These are phyloP conservation scores for Lordiphosa andalusiaca DNA, from an alignment of 2,888 invertebrate genomes.

Conservation along the genomic window DNA sequence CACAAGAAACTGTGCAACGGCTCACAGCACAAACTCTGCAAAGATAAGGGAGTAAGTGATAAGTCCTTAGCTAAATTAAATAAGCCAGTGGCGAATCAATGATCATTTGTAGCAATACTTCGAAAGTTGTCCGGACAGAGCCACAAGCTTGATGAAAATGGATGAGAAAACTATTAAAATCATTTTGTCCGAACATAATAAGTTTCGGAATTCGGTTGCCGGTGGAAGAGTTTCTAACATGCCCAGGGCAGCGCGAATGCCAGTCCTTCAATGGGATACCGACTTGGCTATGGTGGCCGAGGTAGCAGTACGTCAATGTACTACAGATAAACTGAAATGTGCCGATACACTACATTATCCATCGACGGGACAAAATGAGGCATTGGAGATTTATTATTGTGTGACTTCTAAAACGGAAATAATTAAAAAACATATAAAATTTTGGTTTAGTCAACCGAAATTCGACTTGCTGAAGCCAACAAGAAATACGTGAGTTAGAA, in stretches of 20 bases:
- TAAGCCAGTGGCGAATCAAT: neutral
- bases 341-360: neutral
- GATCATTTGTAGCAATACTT: neutral
- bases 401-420: neutral
- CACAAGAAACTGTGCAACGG: slow-evolving; percentile 1
- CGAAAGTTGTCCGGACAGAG: neutral
- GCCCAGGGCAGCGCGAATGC: slow-evolving; percentile 14
- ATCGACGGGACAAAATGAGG: slow-evolving; percentile 4
- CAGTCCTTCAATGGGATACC: slow-evolving; percentile 6
- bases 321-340: neutral
- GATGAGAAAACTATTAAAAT: neutral
- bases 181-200: slow-evolving; percentile 5
- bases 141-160: slow-evolving; percentile 8
- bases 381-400: slow-evolving; percentile 13
- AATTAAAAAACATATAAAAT: neutral
- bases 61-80: no score
- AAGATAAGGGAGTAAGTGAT: slow-evolving; percentile 7
- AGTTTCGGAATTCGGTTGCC: slow-evolving; percentile 10
- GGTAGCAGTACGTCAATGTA: slow-evolving; percentile 11
- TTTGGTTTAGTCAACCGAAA: slow-evolving; percentile 5
- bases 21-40: slow-evolving; percentile 8
- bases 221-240: neutral
- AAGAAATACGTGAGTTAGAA: neutral
- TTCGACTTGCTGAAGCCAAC: neutral
- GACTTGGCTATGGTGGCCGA: slow-evolving; percentile 16